Evolutionary conservation across 2,797 vertebrate genomes (phyloP).

Genomic region (Notolepis coatsorum): DNA sequence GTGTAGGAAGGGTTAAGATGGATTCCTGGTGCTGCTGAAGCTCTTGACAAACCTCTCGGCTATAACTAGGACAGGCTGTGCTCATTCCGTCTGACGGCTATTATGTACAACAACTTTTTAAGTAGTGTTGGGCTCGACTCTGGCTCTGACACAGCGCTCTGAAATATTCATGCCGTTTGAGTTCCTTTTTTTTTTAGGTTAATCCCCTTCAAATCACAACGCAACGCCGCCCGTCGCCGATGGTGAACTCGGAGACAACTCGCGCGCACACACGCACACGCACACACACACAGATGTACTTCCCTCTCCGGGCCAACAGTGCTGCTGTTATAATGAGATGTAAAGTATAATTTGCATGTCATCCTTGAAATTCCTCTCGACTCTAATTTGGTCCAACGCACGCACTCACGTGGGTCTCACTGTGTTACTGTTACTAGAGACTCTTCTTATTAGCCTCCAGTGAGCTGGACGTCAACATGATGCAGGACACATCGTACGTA

Average conservation of each 20-base stretch:
- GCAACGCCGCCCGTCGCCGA: constrained; percentile 17
- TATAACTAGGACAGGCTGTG: background rate
- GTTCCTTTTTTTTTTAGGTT: constrained; percentile 35
- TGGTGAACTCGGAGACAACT: constrained; percentile 8
- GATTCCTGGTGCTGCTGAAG: background rate
- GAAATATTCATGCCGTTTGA: constrained; percentile 44
- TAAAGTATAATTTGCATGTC: constrained; percentile 32
- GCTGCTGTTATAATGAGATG: constrained; percentile 27
- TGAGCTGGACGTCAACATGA: too few species aligned
- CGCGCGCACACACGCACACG: constrained; percentile 7
- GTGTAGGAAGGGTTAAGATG: background rate
- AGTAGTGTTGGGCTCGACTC: constrained; percentile 23
- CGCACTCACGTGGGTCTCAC: background rate
- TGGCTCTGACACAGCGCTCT: constrained; percentile 34
- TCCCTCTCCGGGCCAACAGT: background rate
- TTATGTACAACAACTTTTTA: constrained; percentile 2
- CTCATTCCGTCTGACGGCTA: background rate
- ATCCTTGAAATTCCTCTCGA: constrained; percentile 13
- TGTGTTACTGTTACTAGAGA: too few species aligned
- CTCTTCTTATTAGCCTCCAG: background rate
- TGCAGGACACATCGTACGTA: too few species aligned
- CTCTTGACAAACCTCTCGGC: background rate
- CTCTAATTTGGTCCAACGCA: constrained; percentile 25
- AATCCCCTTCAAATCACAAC: constrained; percentile 47
- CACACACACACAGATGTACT: background rate